Conservation (phyloP, 2,888 invertebrate species). For the Tubulanus polymorphus region DNA sequence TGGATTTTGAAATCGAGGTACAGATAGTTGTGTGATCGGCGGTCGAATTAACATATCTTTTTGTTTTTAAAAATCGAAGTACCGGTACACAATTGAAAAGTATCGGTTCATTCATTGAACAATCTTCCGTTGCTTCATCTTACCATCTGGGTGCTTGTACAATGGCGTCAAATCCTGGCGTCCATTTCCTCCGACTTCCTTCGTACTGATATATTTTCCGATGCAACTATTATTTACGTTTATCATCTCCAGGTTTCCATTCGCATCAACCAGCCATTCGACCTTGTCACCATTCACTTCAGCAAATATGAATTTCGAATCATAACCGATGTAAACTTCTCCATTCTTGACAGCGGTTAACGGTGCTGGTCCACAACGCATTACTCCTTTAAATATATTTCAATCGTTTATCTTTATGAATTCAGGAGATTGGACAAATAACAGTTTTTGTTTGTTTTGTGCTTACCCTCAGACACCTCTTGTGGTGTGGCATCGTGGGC, state of each 20-base stretch:
- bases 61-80: too few species aligned
- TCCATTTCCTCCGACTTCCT: slow-evolving; percentile 41
- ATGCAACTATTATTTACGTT: slow-evolving; percentile 29
- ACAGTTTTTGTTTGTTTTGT: not conserved
- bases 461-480: slow-evolving; percentile 40
- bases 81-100: too few species aligned
- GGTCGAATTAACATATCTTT: too few species aligned
- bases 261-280: slow-evolving; percentile 42
- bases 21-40: too few species aligned
- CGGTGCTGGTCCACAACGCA: slow-evolving; percentile 46
- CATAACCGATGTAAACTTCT: slow-evolving; percentile 41
- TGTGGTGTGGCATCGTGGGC: slow-evolving; percentile 48
- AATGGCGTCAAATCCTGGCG: slow-evolving; percentile 39
- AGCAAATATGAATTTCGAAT: slow-evolving; percentile 45
- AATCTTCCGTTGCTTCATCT: too few species aligned
- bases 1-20: too few species aligned
- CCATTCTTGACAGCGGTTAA: slow-evolving; percentile 43
- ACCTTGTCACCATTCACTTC: slow-evolving; percentile 46
- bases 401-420: not conserved
- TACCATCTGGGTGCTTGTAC: slow-evolving; percentile 45
- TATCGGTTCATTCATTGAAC: too few species aligned
- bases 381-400: slow-evolving; percentile 45
- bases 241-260: slow-evolving; percentile 41
- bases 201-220: slow-evolving; percentile 44
- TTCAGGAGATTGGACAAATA: not conserved